Evolutionary conservation across 2,888 invertebrate species (phyloP), one percentile per base, ranked within the genome.

Genomic region (Nebria brevicollis): DNA sequence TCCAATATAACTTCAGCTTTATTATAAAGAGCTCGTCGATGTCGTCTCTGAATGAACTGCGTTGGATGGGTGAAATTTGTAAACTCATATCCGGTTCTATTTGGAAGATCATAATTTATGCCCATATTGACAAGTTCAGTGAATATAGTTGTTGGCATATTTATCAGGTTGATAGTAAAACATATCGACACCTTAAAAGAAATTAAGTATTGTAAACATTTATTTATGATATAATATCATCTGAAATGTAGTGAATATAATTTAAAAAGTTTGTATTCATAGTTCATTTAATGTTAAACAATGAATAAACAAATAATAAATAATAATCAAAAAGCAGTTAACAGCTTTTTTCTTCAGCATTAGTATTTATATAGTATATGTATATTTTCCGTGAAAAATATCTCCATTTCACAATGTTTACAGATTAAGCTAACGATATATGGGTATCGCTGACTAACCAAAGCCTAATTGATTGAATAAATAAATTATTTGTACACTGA

Each of bases 81-180:
- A 13, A 64, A 72, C n/a, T 75, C 75, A 34, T 64, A 75, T 13
- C 54, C 25, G 41, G 81, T 81, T 76, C 41, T 81, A 42, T 81
- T 81, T 2, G 81, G 81, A 65, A 81, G 77, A 42, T 81, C 81
- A 66, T 81, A 81, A 77, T 81, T 81, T 25, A 81, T 81, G 41
- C 81, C 81, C 8, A 77, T 66, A 42, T 81, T 81, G 66, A 81
- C n/a, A 13, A 81, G 3, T n/a, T 81, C 72, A 10, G 77, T 42
- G 65, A 81, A 81, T 34, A 81, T 81, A 10, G 11, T 66, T 42
- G 77, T 72, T 8, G 65, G 81, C 11, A 77, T 13, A 34, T 72
- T 66, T 4, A 76, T 65, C 15, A 81, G 15, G 73, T 81, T 81
- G 41, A 81, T 13, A n/a, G 81, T 81, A 26, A 72, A 41, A 77